Evolutionary conservation across 2,797 vertebrate genomes (phyloP), one percentile per base, ranked within the genome.

Genomic region (Gadopsis bispinosus): DNA sequence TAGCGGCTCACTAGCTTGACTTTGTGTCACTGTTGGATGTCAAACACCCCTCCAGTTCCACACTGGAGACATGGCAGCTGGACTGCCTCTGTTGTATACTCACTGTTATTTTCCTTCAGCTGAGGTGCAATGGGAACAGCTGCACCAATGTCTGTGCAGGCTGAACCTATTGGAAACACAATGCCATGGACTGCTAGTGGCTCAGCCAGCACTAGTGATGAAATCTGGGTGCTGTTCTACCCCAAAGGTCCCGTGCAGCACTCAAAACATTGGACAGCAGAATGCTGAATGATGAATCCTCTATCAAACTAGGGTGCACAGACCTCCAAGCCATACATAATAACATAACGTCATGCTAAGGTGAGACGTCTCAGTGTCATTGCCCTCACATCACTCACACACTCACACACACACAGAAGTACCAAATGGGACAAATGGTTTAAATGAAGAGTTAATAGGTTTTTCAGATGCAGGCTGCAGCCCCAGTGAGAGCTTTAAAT

Each of bases 401-500:
- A 33, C 33, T 5, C 33, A 9, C 35, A 45, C 56, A 63, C 69
- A 51, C 48, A 47, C 72, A 59, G 14, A 71, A 84, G 82, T 79
- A 85, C 67, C 75, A 69, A 59, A 89, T 88, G 69, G 82, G 86
- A 93, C 73, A 88, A 91, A 89, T 76, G 75, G 87, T 87, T 90
- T 90, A 90, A 94, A 94, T 89, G 86, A 93, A 93, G 86, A 93
- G 83, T 87, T 94, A 92, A 95, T 93, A 89, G 93, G 90, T 95
- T 96, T 95, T 92, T 95, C 93, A 95, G 95, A 92, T 89, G 89
- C 81, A 73, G 85, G 84, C 83, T 89, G 90, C 71, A 81, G 91
- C 88, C 92, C 94, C 90, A 87, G 88, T 70, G 93, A 94, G 94
- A 90, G 89, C 91, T 92, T 95, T 93, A 95, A 94, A 94, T 94